A percentile compares a stretch with the other conserved stretches of the same genome.
Conservation (phyloP, 1,140 invertebrate species). For the Ganaspis sp. region DNA sequence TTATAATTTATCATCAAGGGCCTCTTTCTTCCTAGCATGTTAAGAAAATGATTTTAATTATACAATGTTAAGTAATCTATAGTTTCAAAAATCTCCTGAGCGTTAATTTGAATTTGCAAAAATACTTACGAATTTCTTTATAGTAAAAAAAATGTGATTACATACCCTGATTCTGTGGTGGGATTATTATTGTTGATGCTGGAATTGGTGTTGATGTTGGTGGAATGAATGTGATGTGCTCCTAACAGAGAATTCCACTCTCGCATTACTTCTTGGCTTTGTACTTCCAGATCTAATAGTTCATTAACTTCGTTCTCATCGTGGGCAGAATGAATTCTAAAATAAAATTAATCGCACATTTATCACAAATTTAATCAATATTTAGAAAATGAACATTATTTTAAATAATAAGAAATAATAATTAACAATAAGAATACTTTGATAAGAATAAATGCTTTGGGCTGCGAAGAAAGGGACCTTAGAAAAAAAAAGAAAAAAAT, state of each 20-base stretch:
- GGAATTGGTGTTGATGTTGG: conserved; percentile 66
- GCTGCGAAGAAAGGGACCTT: no score
- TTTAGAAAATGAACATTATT: no score
- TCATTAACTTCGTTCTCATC: conserved; percentile 76
- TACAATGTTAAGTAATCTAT: no score
- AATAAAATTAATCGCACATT: conserved; percentile 39
- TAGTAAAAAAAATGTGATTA: conserved; percentile 47
- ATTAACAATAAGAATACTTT: no score
- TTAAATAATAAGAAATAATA: no score
- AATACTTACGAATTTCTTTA: background rate
- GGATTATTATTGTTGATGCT: conserved; percentile 69
- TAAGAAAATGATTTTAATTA: no score
- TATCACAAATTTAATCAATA: background rate
- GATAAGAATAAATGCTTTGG: no score
- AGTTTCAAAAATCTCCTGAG: background rate
- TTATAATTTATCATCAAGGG: no score
- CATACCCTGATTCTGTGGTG: conserved; percentile 71
- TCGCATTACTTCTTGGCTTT: conserved; percentile 77
- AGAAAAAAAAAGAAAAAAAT: no score
- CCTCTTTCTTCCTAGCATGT: no score
- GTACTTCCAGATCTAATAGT: conserved; percentile 75
- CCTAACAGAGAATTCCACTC: conserved; percentile 77
- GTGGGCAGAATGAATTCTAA: conserved; percentile 74
- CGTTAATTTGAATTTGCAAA: background rate
- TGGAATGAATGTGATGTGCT: conserved; percentile 66